Evolutionary conservation across 2,797 vertebrate species (phyloP), one percentile per base, ranked within the genome.

Genomic region (Halcyon chelicuti): DNA sequence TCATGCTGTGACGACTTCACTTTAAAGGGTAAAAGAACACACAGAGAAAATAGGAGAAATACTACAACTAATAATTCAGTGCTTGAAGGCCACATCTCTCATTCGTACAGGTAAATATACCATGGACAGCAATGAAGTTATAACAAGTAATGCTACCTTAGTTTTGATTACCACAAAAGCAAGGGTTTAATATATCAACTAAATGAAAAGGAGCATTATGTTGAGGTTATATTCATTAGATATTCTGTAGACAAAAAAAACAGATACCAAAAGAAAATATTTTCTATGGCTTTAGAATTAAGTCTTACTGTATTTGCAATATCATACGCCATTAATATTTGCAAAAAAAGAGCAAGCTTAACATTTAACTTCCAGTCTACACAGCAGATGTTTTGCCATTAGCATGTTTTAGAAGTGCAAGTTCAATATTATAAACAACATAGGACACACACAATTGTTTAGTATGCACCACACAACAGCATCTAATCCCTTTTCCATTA

Each of bases 381-480:
- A 26, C 10, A 40, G 12, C 18, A 84, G 49, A 78, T 47, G 28
- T 22, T 40, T 31, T 40, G 31, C 10, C 25, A 62, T 51, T 80
- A 20, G 17, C 17, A 75, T 12, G 19, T 23, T 88, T 84, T 85
- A 54, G 10, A 93, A 72, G 75, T 86, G 23, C 71, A 58, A 81
- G 57, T 81, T 83, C 78, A 97, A 26, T 78, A 78, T 44, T 87
- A 57, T 28, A 86, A 70, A 67, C 14, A 8, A 63, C 26, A 37
- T 6, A 79, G 29, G 3, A 28, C 16, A 76, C 14, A 52, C 8
- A 91, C 9, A 85, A 57, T 65, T 29, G 60, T 65, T 71, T 49
- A 77, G 28, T 66, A 97, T 94, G 49, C 97, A 98, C 98, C 98
- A 98, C 86, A 97, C 93, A 78, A 98, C 94, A 93, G 90, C 75